Conservation (phyloP, 1,140 invertebrate species). For the Lethrus apterus region DNA sequence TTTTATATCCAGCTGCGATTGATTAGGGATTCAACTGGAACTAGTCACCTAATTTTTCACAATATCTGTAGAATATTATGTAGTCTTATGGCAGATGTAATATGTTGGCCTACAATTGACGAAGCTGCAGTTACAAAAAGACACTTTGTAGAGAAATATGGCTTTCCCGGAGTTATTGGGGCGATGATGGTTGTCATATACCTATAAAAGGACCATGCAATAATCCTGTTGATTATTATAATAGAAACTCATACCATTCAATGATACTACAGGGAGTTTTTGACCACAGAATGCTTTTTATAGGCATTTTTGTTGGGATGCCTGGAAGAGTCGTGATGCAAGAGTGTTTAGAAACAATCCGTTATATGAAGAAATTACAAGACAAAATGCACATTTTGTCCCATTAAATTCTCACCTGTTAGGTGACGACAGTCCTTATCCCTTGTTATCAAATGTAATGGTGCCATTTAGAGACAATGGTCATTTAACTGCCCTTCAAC, state of each 20-base stretch:
- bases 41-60: too few relatives aligned
- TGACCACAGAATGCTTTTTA: background rate
- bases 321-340: slow-evolving; percentile 1
- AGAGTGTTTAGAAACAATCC: slow-evolving; percentile 2
- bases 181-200: slow-evolving; percentile 4
- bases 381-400: background rate
- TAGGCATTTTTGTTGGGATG: background rate
- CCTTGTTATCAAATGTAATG: background rate
- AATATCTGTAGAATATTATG: too few relatives aligned
- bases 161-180: too few relatives aligned
- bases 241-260: background rate
- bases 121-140: too few relatives aligned
- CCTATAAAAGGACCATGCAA: background rate
- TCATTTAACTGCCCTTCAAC: background rate
- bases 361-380: background rate
- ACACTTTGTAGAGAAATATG: too few relatives aligned
- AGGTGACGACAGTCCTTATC: background rate
- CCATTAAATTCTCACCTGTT: background rate
- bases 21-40: too few relatives aligned
- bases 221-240: slow-evolving; percentile 2
- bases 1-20: too few relatives aligned
- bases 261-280: background rate
- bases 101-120: too few relatives aligned
- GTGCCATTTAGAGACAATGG: background rate
- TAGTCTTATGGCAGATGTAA: too few relatives aligned